Evolutionary conservation across 2,888 invertebrate genomes (phyloP), one percentile per base, ranked within the genome.

Genomic region (Conops quadrifasciatus): DNA sequence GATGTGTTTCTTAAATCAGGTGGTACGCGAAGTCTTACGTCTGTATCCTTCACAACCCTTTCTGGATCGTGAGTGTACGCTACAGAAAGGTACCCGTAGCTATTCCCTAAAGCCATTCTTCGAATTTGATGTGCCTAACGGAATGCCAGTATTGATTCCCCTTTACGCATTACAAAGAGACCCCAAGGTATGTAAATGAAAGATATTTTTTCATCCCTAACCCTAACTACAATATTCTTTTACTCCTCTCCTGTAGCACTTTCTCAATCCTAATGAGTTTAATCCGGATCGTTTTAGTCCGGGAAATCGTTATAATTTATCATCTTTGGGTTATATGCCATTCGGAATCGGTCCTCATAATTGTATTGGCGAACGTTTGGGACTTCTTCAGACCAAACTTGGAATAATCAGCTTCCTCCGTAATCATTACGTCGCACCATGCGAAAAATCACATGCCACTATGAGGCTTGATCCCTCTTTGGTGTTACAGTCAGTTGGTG

Each of bases 1-100:
- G 2, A 80, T 88, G 82, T 77, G 78, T 0, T 87, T 87, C 76
- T 78, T 88, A 2, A 83, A 87, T 72, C 85, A 83, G 83, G 86
- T 87, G 15, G 79, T 83, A 2, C 73, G 77, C 70, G 86, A 86
- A 76, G 79, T 79, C 7, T 73, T 85, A 58, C 80, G 86, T 56
- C 73, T 85, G 9, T 86, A 86, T 78, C 85, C 85, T 0, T 79
- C 83, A 0, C 79, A 85, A 0, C 81, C 85, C 15, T 83, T 85
- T 49, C 77, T 85, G 2, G 84, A 84, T 74, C 76, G 86, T 16
- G 79, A 82, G 65, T 85, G 84, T 71, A 81, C 82, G 0, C 70
- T 78, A 0, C 62, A 66, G 4, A 11, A 59, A 63, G 11, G 49
- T 36, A 16, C 28, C 13, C 68, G 49, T 1, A 80, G 79, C 16